These are phyloP conservation scores for Sesia bembeciformis DNA, from an alignment of 2,888 invertebrate genomes.

Conservation along the genomic window DNA sequence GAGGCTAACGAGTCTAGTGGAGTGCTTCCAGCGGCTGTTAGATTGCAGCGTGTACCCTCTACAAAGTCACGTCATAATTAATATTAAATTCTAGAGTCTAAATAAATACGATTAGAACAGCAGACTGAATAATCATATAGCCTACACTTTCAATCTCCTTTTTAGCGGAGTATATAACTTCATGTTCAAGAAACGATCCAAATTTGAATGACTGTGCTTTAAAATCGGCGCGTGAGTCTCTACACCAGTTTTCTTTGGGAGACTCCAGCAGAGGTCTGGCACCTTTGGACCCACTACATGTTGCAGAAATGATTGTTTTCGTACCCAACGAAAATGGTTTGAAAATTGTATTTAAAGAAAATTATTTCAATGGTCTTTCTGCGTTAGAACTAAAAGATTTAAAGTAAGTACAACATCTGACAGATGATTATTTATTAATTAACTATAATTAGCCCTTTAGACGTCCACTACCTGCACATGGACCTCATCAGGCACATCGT, in stretches of 20 bases:
- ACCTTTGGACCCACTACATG: constrained; percentile 40
- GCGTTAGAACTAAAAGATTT: constrained; percentile 31
- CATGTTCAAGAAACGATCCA: constrained; percentile 48
- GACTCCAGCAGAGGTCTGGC: constrained; percentile 30
- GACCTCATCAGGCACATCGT: no score
- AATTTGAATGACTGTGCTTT: constrained; percentile 44
- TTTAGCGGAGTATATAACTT: constrained; percentile 36
- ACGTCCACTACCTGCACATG: no score
- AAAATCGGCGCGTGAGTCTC: constrained; percentile 35
- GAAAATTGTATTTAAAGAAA: constrained; percentile 39
- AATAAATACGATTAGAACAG: no score
- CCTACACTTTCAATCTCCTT: constrained; percentile 2
- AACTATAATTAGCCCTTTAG: no score
- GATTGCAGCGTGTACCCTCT: no score
- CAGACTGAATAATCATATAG: no score
- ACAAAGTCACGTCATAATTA: no score
- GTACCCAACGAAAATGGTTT: constrained; percentile 47
- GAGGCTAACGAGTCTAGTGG: no score
- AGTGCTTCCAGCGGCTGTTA: no score
- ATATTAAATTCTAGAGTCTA: no score
- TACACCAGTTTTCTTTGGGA: constrained; percentile 36
- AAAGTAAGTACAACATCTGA: constrained; percentile 24
- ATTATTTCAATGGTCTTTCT: constrained; percentile 42
- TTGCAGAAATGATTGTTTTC: constrained; percentile 37
- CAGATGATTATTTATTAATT: no score